Conservation (phyloP, 2,797 vertebrate genomes). For the Glossophaga mutica region DNA sequence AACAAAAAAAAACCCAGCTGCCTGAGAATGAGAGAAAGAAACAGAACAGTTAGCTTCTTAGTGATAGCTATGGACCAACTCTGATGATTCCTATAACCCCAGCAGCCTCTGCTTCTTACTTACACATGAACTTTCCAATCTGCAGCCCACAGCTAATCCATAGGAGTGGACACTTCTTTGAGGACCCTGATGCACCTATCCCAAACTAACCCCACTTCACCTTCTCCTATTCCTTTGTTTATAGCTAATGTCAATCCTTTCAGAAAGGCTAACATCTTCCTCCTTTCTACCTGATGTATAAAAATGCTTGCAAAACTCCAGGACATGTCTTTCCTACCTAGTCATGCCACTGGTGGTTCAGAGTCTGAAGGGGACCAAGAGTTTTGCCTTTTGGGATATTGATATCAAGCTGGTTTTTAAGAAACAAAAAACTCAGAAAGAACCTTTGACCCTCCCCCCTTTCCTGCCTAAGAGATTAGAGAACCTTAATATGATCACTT, state of each 20-base stretch:
- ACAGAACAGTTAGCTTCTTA: not conserved
- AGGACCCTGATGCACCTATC: not conserved
- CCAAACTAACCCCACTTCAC: not conserved
- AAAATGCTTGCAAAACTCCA: not conserved
- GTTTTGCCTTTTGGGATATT: not conserved
- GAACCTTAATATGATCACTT: not conserved
- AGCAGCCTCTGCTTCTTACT: not conserved
- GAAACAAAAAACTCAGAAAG: not conserved
- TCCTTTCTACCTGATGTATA: not conserved
- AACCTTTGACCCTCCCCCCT: not conserved
- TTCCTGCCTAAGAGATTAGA: not conserved
- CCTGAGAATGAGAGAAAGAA: not conserved
- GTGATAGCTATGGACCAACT: not conserved
- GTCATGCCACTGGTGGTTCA: not conserved
- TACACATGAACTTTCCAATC: not conserved
- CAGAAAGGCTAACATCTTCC: not conserved
- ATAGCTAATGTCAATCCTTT: not conserved
- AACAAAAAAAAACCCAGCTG: not conserved
- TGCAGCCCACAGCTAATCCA: not conserved
- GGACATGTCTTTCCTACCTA: not conserved
- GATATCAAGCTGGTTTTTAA: not conserved
- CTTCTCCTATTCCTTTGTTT: not conserved
- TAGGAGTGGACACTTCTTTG: not conserved
- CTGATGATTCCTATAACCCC: not conserved
- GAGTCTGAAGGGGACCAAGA: not conserved